A percentile compares a stretch with the other conserved stretches of the same genome.
phyloP scores from a whole-genome alignment of 2,113 vertebrate genomes.

The Lanius collurio region DNA sequence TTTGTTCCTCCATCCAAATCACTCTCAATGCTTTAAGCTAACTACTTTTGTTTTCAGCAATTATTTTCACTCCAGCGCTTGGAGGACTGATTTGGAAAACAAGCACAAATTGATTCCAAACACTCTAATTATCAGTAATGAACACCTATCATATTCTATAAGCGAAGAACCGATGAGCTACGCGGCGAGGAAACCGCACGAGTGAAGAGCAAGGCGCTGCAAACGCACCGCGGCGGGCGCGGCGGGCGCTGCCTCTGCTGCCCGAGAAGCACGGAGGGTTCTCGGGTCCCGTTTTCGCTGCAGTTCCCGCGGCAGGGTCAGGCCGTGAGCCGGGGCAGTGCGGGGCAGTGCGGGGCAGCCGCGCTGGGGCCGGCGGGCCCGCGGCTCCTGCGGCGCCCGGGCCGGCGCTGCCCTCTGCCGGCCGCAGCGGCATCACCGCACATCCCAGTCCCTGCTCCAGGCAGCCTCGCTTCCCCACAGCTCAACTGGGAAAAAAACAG shows the following conservation, averaged over 20 bases:
- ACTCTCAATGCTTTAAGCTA: background rate
- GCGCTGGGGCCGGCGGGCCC: background rate
- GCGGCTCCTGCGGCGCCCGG: background rate
- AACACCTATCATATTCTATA: slow-evolving; percentile 60
- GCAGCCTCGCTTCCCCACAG: background rate
- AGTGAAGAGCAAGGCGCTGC: background rate
- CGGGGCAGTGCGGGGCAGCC: background rate
- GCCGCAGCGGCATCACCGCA: background rate
- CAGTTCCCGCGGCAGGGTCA: background rate
- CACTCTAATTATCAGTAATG: slow-evolving; percentile 61
- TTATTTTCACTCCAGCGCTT: slow-evolving; percentile 48
- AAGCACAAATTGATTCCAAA: slow-evolving; percentile 63
- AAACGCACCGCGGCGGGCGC: rapidly evolving
- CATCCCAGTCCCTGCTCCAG: background rate
- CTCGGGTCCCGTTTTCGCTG: rapidly evolving
- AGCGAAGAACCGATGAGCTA: slow-evolving; percentile 16
- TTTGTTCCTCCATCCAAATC: background rate
- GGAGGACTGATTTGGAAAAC: slow-evolving; percentile 51
- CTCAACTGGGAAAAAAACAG: background rate
- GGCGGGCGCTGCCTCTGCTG: background rate
- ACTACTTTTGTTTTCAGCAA: slow-evolving; percentile 57
- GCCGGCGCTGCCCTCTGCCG: background rate
- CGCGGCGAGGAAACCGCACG: background rate
- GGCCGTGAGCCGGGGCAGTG: background rate
- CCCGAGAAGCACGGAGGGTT: background rate